Evolutionary conservation across 2,797 vertebrate genomes (phyloP).

Genomic region (Gymnopithys bicolor): DNA sequence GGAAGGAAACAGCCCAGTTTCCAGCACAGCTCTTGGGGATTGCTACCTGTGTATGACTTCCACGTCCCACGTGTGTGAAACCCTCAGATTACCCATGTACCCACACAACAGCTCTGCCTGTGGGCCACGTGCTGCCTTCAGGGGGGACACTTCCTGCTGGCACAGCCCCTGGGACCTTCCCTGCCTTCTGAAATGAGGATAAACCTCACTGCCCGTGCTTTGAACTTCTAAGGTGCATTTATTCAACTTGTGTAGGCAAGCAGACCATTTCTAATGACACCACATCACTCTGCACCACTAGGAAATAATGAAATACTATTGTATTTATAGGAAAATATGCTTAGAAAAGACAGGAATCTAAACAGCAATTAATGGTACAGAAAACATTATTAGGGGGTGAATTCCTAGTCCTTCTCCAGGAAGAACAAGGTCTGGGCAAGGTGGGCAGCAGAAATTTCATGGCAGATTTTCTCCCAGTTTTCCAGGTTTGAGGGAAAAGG

Average conservation of each 20-base stretch:
- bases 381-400: neutral
- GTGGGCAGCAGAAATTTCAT: neutral
- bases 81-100: accelerated
- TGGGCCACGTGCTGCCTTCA: neutral
- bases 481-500: neutral
- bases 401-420: neutral
- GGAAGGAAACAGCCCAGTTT: neutral
- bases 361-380: neutral
- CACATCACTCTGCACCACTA: neutral
- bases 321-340: accelerated
- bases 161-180: neutral
- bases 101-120: neutral
- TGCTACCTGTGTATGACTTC: neutral
- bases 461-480: neutral
- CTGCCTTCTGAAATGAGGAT: neutral
- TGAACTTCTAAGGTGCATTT: neutral
- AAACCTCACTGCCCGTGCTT: neutral
- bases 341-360: neutral
- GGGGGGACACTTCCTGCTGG: neutral
- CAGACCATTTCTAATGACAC: neutral
- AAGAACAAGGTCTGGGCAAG: neutral
- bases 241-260: neutral
- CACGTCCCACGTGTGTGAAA: neutral
- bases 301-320: neutral
- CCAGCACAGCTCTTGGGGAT: neutral